phyloP scores from a whole-genome alignment of 2,113 vertebrate species.

The Proteles cristata region DNA sequence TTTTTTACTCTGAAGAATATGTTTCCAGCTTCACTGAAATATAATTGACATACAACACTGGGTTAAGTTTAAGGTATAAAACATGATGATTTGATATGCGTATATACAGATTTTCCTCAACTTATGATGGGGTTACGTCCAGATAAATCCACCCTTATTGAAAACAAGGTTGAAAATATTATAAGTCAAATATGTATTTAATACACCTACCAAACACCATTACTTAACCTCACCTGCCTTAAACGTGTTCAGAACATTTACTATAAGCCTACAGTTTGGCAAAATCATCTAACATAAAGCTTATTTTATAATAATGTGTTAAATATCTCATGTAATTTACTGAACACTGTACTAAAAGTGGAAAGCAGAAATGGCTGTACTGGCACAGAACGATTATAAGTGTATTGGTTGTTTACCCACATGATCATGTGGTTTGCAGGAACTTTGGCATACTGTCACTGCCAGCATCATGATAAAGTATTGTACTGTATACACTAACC shows the following conservation, averaged over 20 bases:
- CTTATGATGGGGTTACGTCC: not conserved
- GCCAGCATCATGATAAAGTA: not conserved
- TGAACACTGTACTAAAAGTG: not conserved
- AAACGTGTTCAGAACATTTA: not conserved
- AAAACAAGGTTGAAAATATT: not conserved
- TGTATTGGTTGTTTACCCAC: not conserved
- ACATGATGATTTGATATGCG: not conserved
- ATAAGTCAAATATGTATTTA: not conserved
- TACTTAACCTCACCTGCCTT: not conserved
- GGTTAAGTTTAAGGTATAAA: not conserved
- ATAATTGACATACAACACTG: not conserved
- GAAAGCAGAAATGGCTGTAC: not conserved
- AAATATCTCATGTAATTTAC: not conserved
- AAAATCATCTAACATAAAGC: not conserved
- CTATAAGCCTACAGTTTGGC: not conserved
- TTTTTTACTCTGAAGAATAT: not conserved
- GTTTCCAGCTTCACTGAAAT: not conserved
- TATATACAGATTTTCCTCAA: not conserved
- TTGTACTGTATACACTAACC: not conserved
- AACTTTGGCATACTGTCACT: not conserved
- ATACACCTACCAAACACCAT: not conserved
- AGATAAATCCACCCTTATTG: not conserved
- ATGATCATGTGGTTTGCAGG: not conserved
- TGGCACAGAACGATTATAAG: not conserved
- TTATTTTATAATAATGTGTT: not conserved